Evolutionary conservation across 2,797 vertebrate species (phyloP).

Genomic region (Hydrophis major): DNA sequence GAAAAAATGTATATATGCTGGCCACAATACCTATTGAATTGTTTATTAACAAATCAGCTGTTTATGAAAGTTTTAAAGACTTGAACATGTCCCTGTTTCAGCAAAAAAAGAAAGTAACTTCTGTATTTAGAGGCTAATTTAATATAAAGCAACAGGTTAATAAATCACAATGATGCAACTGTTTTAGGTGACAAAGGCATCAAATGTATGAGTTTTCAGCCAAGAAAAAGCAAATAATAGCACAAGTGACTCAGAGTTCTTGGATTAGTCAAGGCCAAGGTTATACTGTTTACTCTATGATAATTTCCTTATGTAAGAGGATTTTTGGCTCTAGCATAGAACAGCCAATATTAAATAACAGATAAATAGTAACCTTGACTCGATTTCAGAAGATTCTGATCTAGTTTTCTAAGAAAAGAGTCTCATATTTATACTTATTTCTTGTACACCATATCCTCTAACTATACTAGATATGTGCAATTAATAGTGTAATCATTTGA

Average conservation of each 20-base stretch:
- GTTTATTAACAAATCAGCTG: background rate
- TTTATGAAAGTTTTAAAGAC: background rate
- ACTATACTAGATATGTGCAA: background rate
- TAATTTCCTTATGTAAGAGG: background rate
- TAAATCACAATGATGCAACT: background rate
- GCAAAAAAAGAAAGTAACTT: background rate
- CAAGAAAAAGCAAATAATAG: constrained; percentile 36
- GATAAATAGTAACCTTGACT: background rate
- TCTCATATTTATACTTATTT: background rate
- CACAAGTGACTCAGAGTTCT: constrained; percentile 2
- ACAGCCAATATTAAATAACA: background rate
- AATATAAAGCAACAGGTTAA: background rate
- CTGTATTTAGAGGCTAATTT: background rate
- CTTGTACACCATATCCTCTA: background rate
- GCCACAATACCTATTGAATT: background rate
- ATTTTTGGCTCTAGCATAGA: background rate
- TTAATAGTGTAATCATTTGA: background rate
- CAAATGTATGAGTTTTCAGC: background rate
- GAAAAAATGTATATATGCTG: background rate
- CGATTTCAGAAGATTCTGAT: background rate
- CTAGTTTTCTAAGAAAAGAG: background rate
- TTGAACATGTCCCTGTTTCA: background rate
- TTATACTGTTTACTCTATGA: background rate
- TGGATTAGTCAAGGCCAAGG: background rate
- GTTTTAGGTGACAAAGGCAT: background rate